Base-by-base conservation (phyloP, 2,888 invertebrate genomes). In the Panorpa germanica region DNA sequence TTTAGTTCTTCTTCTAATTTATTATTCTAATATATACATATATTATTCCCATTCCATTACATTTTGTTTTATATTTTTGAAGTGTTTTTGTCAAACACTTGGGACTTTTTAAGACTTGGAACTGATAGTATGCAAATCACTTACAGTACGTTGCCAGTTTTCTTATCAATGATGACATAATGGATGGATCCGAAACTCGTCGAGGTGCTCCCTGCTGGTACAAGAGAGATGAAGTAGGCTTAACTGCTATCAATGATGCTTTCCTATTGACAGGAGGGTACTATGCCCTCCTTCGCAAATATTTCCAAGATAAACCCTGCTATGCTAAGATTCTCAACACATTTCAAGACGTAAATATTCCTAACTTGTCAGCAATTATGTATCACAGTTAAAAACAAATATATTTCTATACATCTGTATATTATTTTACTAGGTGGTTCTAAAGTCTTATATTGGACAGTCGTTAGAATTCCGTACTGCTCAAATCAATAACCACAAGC, bases 141-240 rank as follows among this genome's bases (percentile, higher is more conserved):
- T 59, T 59, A 23, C 58, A 86, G 86, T 57, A 82, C 37, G 86
- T 90, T 59, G 74, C 78, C 3, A 76, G 69, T 46, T 77, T 88
- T 42, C 53, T 96, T 18, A 64, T 96, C 3, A 52, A 70, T 13
- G 93, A 90, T 52, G 98, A 98, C 51, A 70, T 98, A 14, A 83
- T 93, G 76, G 95, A 96, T 49, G 59, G 64, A 11, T 74, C 85
- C 1, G 59, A 66, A 38, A 76, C 71, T 33, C 66, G 98, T 17
- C 67, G 96, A 34, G 91, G 91, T 3, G 70, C 73, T 35, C 75
- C 76, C 0, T 91, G 93, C 52, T 99, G 98, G 98, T 77, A 90
- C 55, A 64, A 63, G 28, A 55, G 70, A 7, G 68, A 78, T 1
- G 68, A 68, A 33, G 69, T 81, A 8, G 81, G 80, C 2, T 45